Evolutionary conservation across 2,797 vertebrate species (phyloP), one percentile per base, ranked within the genome.

Genomic region (Pipistrellus pygmaeus): DNA sequence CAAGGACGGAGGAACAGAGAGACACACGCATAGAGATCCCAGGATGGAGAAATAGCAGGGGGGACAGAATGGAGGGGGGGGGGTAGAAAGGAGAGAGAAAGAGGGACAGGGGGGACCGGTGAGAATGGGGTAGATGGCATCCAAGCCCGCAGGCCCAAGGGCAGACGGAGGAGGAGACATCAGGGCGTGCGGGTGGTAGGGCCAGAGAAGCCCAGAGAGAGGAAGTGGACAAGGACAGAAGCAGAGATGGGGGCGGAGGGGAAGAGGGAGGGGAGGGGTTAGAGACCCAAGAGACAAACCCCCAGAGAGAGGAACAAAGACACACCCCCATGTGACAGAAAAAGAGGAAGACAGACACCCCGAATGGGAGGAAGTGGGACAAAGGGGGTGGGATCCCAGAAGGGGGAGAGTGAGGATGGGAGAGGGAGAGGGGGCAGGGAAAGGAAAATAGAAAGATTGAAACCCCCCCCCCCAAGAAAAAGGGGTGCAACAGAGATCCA

Each of bases 21-120:
- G 48, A 62, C 48, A 73, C 5, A 17, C 55, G 8, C 30, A 44
- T 0, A 14, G 55, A 38, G 64, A 60, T 57, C 11, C 32, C 23
- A 46, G 83, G 75, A 69, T 3, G 82, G 30, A 23, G 62, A 92
- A 99, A 97, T 41, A 98, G 97, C 98, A 98, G 44, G 46, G 53
- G 41, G 77, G 32, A 32, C 12, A 10, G 81, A 32, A 6, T 1
- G 13, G 8, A 55, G 32, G 46, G 21, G 5, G 15, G 6, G 46
- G 57, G 30, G 1, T 21, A 8, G 18, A 20, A 18, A 18, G 51
- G 51, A 53, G 51, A 53, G 55, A 27, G 78, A 57, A 17, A 15
- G 72, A 30, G 35, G 2, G 30, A 10, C 8, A 4, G 78, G 69
- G 9, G 73, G 73, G 3, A 66, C 0, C 25, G 14, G 23, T 13